Base-by-base conservation (phyloP, 2,888 invertebrate species). In the Cheiracanthium punctorium region DNA sequence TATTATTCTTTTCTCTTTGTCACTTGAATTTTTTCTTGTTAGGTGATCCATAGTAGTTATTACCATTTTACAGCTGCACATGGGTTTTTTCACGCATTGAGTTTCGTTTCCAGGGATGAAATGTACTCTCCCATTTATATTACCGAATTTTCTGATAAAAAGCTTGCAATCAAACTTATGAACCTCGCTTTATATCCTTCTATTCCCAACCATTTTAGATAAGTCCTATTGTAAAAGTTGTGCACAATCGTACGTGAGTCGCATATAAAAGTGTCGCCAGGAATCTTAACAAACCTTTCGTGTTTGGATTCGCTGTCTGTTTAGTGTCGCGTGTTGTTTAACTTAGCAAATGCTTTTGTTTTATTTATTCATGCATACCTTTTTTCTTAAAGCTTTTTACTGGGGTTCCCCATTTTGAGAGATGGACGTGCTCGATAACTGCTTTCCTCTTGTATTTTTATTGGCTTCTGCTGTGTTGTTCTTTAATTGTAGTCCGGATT, bases 401-500 rank as follows among this genome's bases (percentile, higher is more conserved):
- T n/a, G n/a, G 74, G 81, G 69, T 75, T 75, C 10, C 48, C 17
- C 48, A 48, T 48, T 48, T 48, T 30, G 33, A 33, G 58, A 72
- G 81, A 82, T 82, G 70, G 41, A 82, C 81, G 81, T 82, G 74
- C 52, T 33, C 74, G 81, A 82, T 82, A 82, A 82, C 74, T 17
- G 74, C 69, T 64, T 79, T 24, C 64, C 33, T 37, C 37, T 37
- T 30, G 33, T 58, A 71, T 73, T 67, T 74, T 82, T 82, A 65
- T 82, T 67, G 29, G 14, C 32, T 30, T 82, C 52, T 82, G 69
- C 67, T 74, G 41, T 76, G 82, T 76, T 76, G 71, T 76, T 82
- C 82, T 82, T 82, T 82, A 82, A 82, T 82, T 82, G 82, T 71
- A 65, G 82, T 48, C 77, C 65, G 29, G 43, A 77, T 77, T 82